A percentile compares a stretch with the other conserved stretches of the same genome.
Conservation (phyloP, 35 echinoderm and acorn worm species). For the Eucidaris tribuloides region DNA sequence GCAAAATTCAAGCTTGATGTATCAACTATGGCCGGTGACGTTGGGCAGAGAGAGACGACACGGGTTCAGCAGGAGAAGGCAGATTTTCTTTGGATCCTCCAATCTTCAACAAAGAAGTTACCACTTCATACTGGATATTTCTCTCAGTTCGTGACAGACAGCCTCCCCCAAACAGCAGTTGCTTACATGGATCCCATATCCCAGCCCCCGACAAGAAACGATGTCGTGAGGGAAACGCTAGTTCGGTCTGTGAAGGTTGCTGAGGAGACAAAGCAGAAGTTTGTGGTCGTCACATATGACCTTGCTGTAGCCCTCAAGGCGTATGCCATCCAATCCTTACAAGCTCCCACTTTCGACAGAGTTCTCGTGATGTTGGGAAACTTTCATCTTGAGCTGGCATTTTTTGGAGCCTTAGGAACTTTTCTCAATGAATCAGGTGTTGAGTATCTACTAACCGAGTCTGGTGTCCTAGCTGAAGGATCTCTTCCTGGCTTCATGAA, state of each 20-base stretch:
- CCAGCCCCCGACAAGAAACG: conserved; percentile 63
- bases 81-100: conserved; percentile 32
- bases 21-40: not conserved
- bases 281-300: conserved; percentile 67
- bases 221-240: conserved; percentile 78
- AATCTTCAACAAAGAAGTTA: conserved; percentile 27
- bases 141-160: conserved; percentile 58
- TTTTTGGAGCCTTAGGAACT: conserved; percentile 76
- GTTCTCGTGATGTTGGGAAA: conserved; percentile 77
- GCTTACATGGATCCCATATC: conserved; percentile 67
- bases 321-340: conserved; percentile 71
- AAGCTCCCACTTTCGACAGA: conserved; percentile 60
- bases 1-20: conserved; percentile 4
- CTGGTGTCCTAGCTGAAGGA: conserved; percentile 61
- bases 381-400: conserved; percentile 76
- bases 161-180: conserved; percentile 45
- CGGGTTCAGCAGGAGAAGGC: conserved; percentile 28
- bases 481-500: conserved; percentile 67
- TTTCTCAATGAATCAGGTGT: conserved; percentile 68
- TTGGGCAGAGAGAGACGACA: not conserved
- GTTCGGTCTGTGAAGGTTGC: conserved; percentile 48
- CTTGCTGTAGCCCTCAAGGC: conserved; percentile 79
- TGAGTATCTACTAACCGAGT: conserved; percentile 56
- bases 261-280: conserved; percentile 48
- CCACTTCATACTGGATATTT: conserved; percentile 65